Evolutionary conservation across 2,797 vertebrate species (phyloP), one percentile per base, ranked within the genome.

Genomic region (Tinamus major): DNA sequence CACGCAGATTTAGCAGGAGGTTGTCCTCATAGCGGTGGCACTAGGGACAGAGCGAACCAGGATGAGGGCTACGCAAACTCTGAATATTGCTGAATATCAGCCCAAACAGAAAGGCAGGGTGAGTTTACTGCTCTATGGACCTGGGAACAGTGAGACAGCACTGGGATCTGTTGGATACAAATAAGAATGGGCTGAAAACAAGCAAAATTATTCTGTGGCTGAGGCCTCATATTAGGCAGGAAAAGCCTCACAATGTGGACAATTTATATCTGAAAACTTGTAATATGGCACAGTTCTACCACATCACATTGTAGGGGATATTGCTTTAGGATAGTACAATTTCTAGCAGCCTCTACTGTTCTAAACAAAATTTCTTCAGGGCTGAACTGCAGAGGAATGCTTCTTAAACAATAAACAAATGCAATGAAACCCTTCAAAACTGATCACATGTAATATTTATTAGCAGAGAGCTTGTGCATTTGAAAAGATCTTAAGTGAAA

Each of bases 361-460:
- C 13, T 68, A 79, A 53, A 70, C 10, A 13, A 78, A 86, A 85
- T 48, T 75, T 76, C 6, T 86, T 85, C 29, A 15, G 26, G 29
- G 18, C 13, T 93, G 88, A 92, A 90, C 71, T 84, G 77, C 7
- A 56, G 26, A 74, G 10, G 65, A 95, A 81, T 69, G 35, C 85
- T 42, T 83, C 63, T 90, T 69, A 92, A 90, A 90, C 33, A 29
- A 91, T 91, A 85, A 95, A 89, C 39, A 86, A 93, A 82, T 42
- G 63, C 27, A 95, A 96, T 61, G 9, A 78, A 71, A 94, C 65
- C 46, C 53, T 94, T 96, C 84, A 94, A 91, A 95, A 94, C 77
- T 79, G 74, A 88, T 95, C 75, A 85, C 7, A 31, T 71, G 29
- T 53, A 89, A 81, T 81, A 96, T 93, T 90, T 96, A 96, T 94